These are phyloP conservation scores for Temnothorax unifasciatus DNA, from an alignment of 2,888 invertebrate genomes.

Conservation along the genomic window DNA sequence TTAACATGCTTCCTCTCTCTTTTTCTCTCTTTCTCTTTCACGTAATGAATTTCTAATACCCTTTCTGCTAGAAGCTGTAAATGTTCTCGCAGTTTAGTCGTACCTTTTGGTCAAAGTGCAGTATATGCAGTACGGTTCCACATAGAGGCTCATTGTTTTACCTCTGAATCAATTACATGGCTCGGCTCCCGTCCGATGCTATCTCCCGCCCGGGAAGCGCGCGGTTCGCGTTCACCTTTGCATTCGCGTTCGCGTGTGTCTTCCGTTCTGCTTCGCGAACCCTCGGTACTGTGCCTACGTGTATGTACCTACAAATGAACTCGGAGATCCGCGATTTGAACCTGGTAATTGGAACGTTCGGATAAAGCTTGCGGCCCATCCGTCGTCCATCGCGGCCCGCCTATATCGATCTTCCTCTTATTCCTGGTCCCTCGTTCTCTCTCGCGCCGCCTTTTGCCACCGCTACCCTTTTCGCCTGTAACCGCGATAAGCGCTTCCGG, in stretches of 20 bases:
- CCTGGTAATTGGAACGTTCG: constrained; percentile 79
- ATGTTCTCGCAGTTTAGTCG: constrained; percentile 43
- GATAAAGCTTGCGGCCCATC: constrained; percentile 73
- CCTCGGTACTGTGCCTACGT: constrained; percentile 27
- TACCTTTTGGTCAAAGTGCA: constrained; percentile 48
- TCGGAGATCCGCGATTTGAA: constrained; percentile 73
- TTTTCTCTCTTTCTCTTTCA: neutral
- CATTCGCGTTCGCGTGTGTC: constrained; percentile 68
- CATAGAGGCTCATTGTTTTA: constrained; percentile 84
- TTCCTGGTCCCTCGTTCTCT: constrained; percentile 15
- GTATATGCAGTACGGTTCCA: constrained; percentile 71
- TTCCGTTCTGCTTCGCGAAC: constrained; percentile 72
- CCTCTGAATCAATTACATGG: constrained; percentile 84
- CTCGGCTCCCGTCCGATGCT: constrained; percentile 82
- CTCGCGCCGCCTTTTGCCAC: constrained; percentile 13
- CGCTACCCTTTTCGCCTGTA: constrained; percentile 30
- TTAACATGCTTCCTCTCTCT: neutral
- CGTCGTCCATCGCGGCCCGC: constrained; percentile 61
- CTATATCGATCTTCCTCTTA: constrained; percentile 66
- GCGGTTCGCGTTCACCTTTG: constrained; percentile 66
- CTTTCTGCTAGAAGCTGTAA: constrained; percentile 24
- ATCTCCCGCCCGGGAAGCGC: constrained; percentile 76
- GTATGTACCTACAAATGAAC: constrained; percentile 75
- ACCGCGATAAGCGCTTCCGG: constrained; percentile 65
- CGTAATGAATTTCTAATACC: constrained; percentile 16